Evolutionary conservation across 2,797 vertebrate species (phyloP).

Genomic region (Australoheros facetus): DNA sequence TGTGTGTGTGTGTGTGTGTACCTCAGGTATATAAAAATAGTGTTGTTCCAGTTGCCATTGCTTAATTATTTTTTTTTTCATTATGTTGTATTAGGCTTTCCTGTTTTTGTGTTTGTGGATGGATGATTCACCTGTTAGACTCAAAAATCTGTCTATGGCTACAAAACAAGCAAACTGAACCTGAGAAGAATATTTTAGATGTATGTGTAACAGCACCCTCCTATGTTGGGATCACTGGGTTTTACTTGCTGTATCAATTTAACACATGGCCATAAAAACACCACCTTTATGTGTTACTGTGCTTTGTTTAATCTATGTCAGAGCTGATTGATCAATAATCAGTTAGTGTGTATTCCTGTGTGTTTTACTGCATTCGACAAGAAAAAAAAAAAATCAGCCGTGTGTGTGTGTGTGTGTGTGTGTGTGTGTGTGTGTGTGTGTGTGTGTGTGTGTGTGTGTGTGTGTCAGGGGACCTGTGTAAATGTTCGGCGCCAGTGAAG

Average conservation of each 20-base stretch:
- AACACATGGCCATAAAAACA: not conserved
- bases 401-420: too few species aligned
- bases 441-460: not conserved
- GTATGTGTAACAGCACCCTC: not conserved
- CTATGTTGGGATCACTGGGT: not conserved
- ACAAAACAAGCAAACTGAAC: not conserved
- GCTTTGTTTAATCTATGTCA: not conserved
- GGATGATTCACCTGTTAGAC: not conserved
- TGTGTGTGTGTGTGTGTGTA: too few species aligned
- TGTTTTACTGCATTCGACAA: not conserved
- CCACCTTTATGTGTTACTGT: not conserved
- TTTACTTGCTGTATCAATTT: not conserved
- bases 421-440: not conserved
- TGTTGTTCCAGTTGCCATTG: too few species aligned
- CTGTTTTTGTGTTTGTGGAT: not conserved
- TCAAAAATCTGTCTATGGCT: fast-evolving
- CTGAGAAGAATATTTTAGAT: not conserved
- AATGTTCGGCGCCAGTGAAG: slow-evolving; percentile 49
- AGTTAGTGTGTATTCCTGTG: not conserved
- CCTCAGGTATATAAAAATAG: too few species aligned
- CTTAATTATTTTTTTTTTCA: not conserved
- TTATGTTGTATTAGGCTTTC: not conserved
- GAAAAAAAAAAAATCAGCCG: slow-evolving; percentile 1
- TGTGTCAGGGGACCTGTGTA: slow-evolving; percentile 33
- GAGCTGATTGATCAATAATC: slow-evolving; percentile 13